Base-by-base conservation (phyloP, 2,888 invertebrate species). In the Entomobrya proxima region DNA sequence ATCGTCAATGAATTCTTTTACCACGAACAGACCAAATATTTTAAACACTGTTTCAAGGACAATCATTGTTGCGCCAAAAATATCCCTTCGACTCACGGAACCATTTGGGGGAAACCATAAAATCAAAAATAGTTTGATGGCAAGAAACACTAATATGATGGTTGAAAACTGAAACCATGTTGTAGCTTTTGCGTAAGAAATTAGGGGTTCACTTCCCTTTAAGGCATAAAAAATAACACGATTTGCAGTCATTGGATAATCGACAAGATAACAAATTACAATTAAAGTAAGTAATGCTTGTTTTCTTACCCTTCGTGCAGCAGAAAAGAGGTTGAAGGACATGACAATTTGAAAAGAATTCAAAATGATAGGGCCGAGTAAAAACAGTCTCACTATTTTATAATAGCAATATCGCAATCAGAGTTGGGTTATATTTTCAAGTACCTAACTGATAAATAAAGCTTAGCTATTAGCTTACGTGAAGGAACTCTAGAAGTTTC, bases 341-440 rank as follows among this genome's bases (percentile, higher is more conserved):
- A 86, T 82, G 7, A 86, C 50, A 6, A 86, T 30, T 78, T 86
- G 86, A 67, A 86, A 86, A 27, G 74, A 72, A 37, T 86, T 86
- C n/a, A 86, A 72, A 30, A 74, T 83, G 13, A 86, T 55, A 11
- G 86, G 86, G 27, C 82, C 69, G 27, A 86, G 32, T 2, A 86
- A 61, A 27, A 86, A 55, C n/a, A 86, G 15, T 37, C 78, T 76
- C 7, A 83, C 86, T 86, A 52, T 5, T 37, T 11, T 37, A 74
- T 35, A 11, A 24, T 0, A 64, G 32, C 2, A 24, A n/a, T 64
- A 3, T 24, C 11, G 5, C 9, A 55, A 55, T n/a, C 5, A 32
- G 30, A 15, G 15, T 44, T 21, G 7, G 24, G 13, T 44, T 6
- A 21, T 35, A 44, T 47, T 44, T 9, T 2, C 11, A 50, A 50